phyloP scores from a whole-genome alignment of 2,113 vertebrate genomes.

The Microtus pennsylvanicus region DNA sequence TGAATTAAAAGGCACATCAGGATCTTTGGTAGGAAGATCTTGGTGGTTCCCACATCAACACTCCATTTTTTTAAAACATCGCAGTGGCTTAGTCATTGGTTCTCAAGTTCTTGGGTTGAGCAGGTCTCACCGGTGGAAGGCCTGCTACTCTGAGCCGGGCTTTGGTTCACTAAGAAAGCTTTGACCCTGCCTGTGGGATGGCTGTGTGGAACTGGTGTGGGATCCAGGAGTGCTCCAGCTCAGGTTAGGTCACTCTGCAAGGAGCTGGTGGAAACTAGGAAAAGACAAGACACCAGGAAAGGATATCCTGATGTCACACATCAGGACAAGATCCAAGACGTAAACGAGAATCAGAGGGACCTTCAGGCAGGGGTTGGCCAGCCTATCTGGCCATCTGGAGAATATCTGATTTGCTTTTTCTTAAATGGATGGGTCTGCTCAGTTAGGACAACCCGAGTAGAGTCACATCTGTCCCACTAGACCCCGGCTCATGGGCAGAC shows the following conservation, averaged over 20 bases:
- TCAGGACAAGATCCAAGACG: no score
- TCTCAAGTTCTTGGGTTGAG: not conserved
- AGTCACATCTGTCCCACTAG: accelerated
- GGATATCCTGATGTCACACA: not conserved
- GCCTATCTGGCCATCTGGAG: no score
- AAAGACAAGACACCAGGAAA: not conserved
- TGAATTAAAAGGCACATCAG: not conserved
- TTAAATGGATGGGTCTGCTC: not conserved
- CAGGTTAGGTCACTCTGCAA: accelerated
- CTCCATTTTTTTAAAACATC: not conserved
- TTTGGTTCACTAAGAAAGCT: not conserved
- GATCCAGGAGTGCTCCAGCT: not conserved
- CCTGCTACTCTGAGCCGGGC: not conserved
- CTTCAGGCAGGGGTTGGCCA: not conserved
- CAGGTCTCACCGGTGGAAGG: not conserved
- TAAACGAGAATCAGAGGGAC: not conserved
- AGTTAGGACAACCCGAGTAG: not conserved
- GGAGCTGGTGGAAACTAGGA: accelerated
- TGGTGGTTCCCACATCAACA: not conserved
- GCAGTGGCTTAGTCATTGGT: not conserved
- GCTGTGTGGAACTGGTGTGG: not conserved
- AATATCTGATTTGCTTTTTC: not conserved
- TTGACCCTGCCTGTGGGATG: not conserved
- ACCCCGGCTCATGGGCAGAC: not conserved
- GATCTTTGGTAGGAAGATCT: not conserved